A percentile compares a stretch with the other conserved stretches of the same genome.
phyloP scores from a whole-genome alignment of 1,140 invertebrate species.

The Cryptotermes secundus region DNA sequence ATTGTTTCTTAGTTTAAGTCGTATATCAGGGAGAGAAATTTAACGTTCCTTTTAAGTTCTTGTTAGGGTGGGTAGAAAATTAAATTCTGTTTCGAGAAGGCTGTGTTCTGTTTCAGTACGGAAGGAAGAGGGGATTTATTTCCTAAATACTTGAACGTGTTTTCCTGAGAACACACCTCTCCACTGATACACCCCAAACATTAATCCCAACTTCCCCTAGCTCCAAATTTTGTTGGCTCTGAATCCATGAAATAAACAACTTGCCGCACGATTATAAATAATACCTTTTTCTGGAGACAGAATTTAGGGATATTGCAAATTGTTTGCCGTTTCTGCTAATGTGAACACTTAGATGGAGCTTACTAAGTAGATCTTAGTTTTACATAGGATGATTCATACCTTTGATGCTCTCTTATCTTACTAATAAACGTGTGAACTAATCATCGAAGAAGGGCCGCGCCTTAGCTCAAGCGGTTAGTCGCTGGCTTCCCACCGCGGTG shows the following conservation, averaged over 20 bases:
- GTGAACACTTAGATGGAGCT: too few species aligned
- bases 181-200: neutral
- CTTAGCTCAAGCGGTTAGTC: too few species aligned
- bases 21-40: neutral
- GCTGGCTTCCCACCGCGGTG: too few species aligned
- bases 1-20: neutral
- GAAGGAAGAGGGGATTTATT: neutral
- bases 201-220: neutral
- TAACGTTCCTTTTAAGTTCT: constrained; percentile 14
- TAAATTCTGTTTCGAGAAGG: neutral
- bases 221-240: neutral
- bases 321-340: too few species aligned
- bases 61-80: neutral
- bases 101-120: neutral
- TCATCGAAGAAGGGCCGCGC: too few species aligned
- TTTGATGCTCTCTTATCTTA: too few species aligned
- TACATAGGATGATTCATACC: too few species aligned
- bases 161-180: neutral
- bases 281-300: neutral
- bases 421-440: too few species aligned
- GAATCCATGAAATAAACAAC: neutral
- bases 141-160: constrained; percentile 1
- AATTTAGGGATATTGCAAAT: neutral
- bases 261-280: neutral
- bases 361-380: too few species aligned